Conservation (phyloP, 2,888 invertebrate genomes). For the Rhagonycha fulva region DNA sequence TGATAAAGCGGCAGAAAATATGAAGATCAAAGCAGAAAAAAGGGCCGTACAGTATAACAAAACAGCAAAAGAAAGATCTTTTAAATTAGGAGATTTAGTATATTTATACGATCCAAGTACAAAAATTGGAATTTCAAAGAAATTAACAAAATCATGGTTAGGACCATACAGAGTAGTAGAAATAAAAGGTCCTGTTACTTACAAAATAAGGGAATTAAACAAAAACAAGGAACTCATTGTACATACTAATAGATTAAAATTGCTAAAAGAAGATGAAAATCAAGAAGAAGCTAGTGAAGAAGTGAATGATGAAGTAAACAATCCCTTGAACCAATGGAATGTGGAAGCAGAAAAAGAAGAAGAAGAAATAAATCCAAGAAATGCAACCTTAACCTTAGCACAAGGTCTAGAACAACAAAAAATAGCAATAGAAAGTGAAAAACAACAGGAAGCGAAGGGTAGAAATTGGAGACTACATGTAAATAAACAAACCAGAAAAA, state of each 20-base stretch:
- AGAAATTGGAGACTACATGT: not conserved
- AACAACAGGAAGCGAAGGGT: not conserved
- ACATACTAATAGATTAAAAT: slow-evolving; percentile 21
- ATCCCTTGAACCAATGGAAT: not conserved
- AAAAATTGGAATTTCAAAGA: slow-evolving; percentile 9
- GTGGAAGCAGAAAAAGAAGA: not conserved
- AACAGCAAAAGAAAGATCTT: not conserved
- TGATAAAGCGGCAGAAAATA: not conserved
- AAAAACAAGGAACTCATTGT: slow-evolving; percentile 17
- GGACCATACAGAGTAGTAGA: slow-evolving; percentile 25
- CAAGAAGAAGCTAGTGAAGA: not conserved
- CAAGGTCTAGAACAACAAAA: not conserved
- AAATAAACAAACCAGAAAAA: not conserved
- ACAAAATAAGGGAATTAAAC: slow-evolving; percentile 4
- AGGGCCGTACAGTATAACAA: slow-evolving; percentile 9
- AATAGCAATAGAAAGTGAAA: not conserved
- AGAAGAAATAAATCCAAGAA: not conserved
- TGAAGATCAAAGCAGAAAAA: slow-evolving; percentile 2
- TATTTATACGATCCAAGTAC: slow-evolving; percentile 16
- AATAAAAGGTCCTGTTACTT: slow-evolving; percentile 9
- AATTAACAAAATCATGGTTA: slow-evolving; percentile 14
- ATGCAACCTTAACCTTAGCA: not conserved
- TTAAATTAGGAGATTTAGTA: slow-evolving; percentile 24
- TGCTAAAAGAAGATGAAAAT: too few relatives aligned
- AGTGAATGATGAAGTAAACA: not conserved